Conservation (phyloP, 2,113 vertebrate genomes). For the mouse (Mus musculus) region GRCm39 chr15:103289501-103290000, state of each 20-base stretch:
- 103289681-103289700: neutral
- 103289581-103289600: neutral
- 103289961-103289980: conserved; percentile 72
- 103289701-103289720: neutral
- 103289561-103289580: neutral
- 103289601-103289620: conserved; percentile 25
- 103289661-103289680: conserved; percentile 1
- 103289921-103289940: conserved; percentile 76
- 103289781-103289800: conserved; percentile 24
- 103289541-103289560: neutral
- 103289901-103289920: conserved; percentile 52
- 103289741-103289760: conserved; percentile 21
- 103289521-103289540: neutral
- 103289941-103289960: conserved; percentile 81
- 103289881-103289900: conserved; percentile 67
- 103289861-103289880: conserved; percentile 39
- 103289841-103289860: conserved; percentile 8
- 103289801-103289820: conserved; percentile 31
- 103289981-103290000: conserved; percentile 36
- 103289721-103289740: neutral
- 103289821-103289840: neutral
- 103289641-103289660: conserved; percentile 43
- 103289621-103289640: conserved; percentile 11
- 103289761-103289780: conserved; percentile 30
- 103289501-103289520: neutral